Percentiles rank a stretch among this genome's conserved stretches.
Evolutionary conservation across 1,140 invertebrate genomes (phyloP).

Genomic region (Aethina tumida): DNA sequence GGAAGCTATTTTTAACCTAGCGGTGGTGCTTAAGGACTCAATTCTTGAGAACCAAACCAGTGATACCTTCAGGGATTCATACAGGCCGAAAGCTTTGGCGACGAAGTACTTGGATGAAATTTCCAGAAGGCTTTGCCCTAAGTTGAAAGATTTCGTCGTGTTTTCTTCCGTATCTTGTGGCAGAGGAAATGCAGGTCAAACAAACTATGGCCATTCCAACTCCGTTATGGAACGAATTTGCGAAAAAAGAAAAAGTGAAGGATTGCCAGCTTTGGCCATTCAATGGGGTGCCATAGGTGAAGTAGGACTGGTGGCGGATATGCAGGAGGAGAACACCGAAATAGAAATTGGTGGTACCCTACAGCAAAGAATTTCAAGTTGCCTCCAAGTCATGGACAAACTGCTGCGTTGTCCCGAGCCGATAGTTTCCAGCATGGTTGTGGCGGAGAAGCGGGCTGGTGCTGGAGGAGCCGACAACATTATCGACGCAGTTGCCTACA

Average conservation of each 20-base stretch:
- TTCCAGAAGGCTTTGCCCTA: slow-evolving; percentile 41
- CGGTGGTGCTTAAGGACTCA: slow-evolving; percentile 49
- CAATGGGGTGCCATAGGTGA: slow-evolving; percentile 66
- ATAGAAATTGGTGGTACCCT: slow-evolving; percentile 69
- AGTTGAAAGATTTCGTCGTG: slow-evolving; percentile 48
- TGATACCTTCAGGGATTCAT: slow-evolving; percentile 38
- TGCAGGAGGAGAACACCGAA: slow-evolving; percentile 70
- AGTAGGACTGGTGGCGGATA: slow-evolving; percentile 65
- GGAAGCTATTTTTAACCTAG: slow-evolving; percentile 71
- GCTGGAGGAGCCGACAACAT: slow-evolving; percentile 46
- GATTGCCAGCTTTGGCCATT: slow-evolving; percentile 54
- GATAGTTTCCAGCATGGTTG: slow-evolving; percentile 69
- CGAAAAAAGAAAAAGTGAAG: slow-evolving; percentile 45
- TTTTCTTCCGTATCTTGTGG: slow-evolving; percentile 87
- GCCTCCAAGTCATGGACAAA: slow-evolving; percentile 55
- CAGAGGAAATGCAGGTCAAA: slow-evolving; percentile 79
- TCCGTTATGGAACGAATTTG: slow-evolving; percentile 65
- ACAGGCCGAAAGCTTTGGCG: slow-evolving; percentile 41
- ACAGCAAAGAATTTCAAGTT: slow-evolving; percentile 74
- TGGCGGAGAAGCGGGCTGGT: slow-evolving; percentile 57
- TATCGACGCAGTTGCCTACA: slow-evolving; percentile 52
- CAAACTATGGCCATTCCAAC: slow-evolving; percentile 75
- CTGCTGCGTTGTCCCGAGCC: slow-evolving; percentile 55
- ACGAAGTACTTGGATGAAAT: slow-evolving; percentile 39
- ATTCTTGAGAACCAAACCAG: slow-evolving; percentile 44